These are phyloP conservation scores for Sorex fumeus DNA, from an alignment of 2,113 vertebrate genomes.

Conservation along the genomic window DNA sequence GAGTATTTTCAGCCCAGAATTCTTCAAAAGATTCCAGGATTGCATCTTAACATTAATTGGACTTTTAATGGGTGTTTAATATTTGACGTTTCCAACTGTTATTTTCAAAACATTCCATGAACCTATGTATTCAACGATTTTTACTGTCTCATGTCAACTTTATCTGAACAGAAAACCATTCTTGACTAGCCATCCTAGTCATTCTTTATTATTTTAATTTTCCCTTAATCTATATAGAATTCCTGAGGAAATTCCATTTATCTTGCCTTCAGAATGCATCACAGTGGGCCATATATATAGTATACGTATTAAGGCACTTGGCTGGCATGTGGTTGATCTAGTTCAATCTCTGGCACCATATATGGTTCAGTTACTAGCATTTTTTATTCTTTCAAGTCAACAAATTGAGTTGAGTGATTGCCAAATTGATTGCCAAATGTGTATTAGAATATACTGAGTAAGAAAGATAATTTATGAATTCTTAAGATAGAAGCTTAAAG, in stretches of 20 bases:
- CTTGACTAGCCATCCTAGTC: background rate
- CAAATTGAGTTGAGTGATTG: conserved; percentile 24
- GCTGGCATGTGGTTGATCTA: no score
- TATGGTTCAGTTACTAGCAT: background rate
- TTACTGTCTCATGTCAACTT: background rate
- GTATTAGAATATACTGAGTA: background rate
- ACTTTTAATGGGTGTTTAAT: conserved; percentile 42
- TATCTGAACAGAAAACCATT: background rate
- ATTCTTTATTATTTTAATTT: conserved; percentile 3
- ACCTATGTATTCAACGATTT: background rate
- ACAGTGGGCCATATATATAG: no score
- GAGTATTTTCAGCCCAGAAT: conserved; percentile 19
- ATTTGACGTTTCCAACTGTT: background rate
- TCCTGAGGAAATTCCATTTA: background rate
- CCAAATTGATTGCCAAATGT: background rate
- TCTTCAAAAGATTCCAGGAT: conserved; percentile 12
- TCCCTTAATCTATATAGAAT: background rate
- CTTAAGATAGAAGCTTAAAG: no score
- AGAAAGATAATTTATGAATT: background rate
- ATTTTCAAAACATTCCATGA: no score
- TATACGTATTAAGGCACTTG: no score
- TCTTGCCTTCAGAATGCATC: conserved; percentile 27
- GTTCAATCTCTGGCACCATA: no score
- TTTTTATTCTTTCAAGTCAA: conserved; percentile 51
- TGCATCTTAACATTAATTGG: conserved; percentile 16